These are phyloP conservation scores for Capromys pilorides DNA, from an alignment of 2,797 vertebrate genomes.

Conservation along the genomic window DNA sequence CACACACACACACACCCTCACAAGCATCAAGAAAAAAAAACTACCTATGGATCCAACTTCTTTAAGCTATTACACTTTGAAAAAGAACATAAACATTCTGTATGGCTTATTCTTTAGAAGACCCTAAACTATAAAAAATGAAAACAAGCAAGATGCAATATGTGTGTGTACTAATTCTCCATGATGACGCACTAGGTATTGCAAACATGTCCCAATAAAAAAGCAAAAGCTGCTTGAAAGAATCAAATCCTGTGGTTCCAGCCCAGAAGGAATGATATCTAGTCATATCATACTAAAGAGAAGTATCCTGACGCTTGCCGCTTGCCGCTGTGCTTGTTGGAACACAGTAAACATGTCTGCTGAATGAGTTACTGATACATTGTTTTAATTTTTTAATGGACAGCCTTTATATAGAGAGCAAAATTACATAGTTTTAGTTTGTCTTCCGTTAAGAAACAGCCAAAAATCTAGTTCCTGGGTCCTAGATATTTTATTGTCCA, in stretches of 20 bases:
- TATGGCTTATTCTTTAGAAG: constrained; percentile 28
- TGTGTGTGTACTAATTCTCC: not conserved
- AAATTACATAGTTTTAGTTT: constrained; percentile 28
- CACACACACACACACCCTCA: not conserved
- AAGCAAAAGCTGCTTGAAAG: not conserved
- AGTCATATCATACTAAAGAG: not conserved
- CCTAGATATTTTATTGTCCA: not conserved
- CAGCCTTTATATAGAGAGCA: not conserved
- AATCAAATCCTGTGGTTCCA: constrained; percentile 17
- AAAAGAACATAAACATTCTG: constrained; percentile 38
- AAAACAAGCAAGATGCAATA: not conserved
- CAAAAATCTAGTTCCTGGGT: not conserved
- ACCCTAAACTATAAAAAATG: constrained; percentile 17
- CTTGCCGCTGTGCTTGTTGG: not conserved
- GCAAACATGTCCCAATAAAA: not conserved
- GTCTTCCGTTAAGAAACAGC: constrained; percentile 31
- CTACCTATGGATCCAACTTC: not conserved
- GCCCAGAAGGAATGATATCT: not conserved
- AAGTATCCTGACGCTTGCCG: not conserved
- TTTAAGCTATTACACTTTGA: constrained; percentile 19
- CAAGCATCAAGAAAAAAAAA: not conserved
- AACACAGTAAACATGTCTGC: not conserved
- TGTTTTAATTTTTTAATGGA: not conserved
- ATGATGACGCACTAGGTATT: not conserved
- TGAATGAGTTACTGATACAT: constrained; percentile 10